Base-by-base conservation (phyloP, 2,797 vertebrate genomes). In the Heliangelus exortis region DNA sequence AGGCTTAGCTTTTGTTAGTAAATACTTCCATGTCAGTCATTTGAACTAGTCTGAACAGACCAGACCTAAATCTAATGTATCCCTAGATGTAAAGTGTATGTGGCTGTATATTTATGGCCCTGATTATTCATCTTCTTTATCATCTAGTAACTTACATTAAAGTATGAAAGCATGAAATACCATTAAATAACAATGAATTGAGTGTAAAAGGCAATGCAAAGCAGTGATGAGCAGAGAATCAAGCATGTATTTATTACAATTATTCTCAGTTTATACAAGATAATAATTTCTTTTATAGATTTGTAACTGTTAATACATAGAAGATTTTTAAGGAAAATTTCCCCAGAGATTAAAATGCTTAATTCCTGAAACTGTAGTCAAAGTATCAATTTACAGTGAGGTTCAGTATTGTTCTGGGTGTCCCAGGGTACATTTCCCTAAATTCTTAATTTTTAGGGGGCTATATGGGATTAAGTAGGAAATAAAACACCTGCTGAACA, bases 401-500 rank as follows among this genome's bases (percentile, higher is more conserved):
- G 23, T 66, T 96, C 58, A 65, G 45, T 68, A 73, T 89, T 91
- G 80, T 59, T 95, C 47, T 87, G 17, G 5, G 21, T 80, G 25
- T 84, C 18, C 17, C 6, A 87, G 48, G 23, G 57, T 87, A 69
- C 28, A 76, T 94, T 89, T 33, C 36, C 15, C 17, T 92, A 93
- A 72, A 82, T 86, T 28, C 59, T 87, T 76, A n/a, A 41, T 33
- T 91, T 95, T 95, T 45, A 91, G 31, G 17, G 26, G 13, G 2
- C 36, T 91, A 33, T 39, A 58, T 10, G 39, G 22, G 47, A 39
- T 14, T 74, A 65, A 54, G 3, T 14, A 55, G 47, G 54, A 93
- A 89, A 76, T 58, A 92, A 93, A 92, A 53, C 67, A 91, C 57
- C 29, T 77, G 51, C 71, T 76, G 79, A 87, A 92, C 7, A 66